Percentiles rank a stretch among this genome's conserved stretches.
These are phyloP conservation scores for Chelonoidis abingdonii DNA, from an alignment of 2,113 vertebrate genomes.

Conservation along the genomic window DNA sequence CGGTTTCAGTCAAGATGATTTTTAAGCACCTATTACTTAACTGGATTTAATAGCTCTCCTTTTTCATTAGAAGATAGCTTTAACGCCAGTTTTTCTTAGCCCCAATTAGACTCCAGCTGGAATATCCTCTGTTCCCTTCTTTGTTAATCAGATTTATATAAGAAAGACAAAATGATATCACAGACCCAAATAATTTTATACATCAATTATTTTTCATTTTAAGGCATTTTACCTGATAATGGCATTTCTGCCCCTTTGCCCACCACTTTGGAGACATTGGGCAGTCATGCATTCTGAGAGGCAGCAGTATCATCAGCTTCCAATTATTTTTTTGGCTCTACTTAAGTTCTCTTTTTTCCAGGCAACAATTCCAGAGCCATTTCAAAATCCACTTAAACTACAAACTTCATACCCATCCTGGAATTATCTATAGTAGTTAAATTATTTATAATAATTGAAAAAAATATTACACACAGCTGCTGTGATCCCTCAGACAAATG, in stretches of 20 bases:
- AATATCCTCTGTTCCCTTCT: not conserved
- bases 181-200: not conserved
- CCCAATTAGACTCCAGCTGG: not conserved
- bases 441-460: not conserved
- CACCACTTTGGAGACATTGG: not conserved
- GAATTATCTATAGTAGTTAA: not conserved
- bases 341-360: not conserved
- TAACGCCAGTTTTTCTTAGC: not conserved
- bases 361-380: not conserved
- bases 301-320: rapidly evolving
- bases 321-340: not conserved
- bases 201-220: not conserved
- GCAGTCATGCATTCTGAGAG: not conserved
- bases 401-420: not conserved
- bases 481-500: not conserved
- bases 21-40: not conserved
- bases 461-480: not conserved
- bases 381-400: not conserved
- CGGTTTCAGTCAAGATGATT: not conserved
- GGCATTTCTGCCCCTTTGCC: not conserved
- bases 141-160: not conserved
- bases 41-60: not conserved
- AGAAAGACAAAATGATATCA: not conserved
- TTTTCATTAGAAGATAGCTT: not conserved
- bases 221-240: not conserved